These are phyloP conservation scores for Helleia helle DNA, from an alignment of 2,888 invertebrate species.

Conservation along the genomic window DNA sequence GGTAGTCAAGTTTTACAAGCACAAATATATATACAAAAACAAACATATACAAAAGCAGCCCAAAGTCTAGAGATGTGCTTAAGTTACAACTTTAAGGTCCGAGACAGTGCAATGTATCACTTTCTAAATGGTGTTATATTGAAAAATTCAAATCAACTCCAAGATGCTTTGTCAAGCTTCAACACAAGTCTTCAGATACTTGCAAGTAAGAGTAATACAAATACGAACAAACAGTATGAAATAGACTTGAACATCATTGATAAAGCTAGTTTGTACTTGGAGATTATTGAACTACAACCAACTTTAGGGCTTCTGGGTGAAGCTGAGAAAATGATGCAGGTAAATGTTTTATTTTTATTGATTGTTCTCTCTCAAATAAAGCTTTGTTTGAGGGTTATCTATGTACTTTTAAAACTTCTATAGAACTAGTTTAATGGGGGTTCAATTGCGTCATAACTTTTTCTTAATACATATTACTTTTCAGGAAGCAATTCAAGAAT, in stretches of 20 bases:
- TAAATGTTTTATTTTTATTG: conserved; percentile 29
- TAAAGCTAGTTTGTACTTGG: conserved; percentile 89
- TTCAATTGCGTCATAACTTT: not conserved
- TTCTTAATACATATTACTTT: not conserved
- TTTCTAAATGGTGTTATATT: conserved; percentile 88
- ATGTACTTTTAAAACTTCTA: too few species aligned
- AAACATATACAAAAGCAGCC: conserved; percentile 82
- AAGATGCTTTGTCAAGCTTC: conserved; percentile 83
- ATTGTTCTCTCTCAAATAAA: too few species aligned
- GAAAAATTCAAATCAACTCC: conserved; percentile 80
- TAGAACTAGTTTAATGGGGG: too few species aligned
- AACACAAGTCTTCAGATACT: conserved; percentile 81
- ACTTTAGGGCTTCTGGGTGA: conserved; percentile 81
- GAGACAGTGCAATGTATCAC: conserved; percentile 94
- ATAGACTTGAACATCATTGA: conserved; percentile 78
- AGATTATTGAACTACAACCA: conserved; percentile 86
- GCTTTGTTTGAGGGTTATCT: too few species aligned
- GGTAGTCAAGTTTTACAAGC: conserved; percentile 91
- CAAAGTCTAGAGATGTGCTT: conserved; percentile 92
- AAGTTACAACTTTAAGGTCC: conserved; percentile 93
- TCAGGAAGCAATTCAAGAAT: conserved; percentile 77
- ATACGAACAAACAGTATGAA: conserved; percentile 39
- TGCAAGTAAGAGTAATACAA: conserved; percentile 44
- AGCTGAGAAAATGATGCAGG: conserved; percentile 86
- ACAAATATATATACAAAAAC: conserved; percentile 84